Evolutionary conservation across 1,140 invertebrate genomes (phyloP).

Genomic region (Coenobita brevimanus): DNA sequence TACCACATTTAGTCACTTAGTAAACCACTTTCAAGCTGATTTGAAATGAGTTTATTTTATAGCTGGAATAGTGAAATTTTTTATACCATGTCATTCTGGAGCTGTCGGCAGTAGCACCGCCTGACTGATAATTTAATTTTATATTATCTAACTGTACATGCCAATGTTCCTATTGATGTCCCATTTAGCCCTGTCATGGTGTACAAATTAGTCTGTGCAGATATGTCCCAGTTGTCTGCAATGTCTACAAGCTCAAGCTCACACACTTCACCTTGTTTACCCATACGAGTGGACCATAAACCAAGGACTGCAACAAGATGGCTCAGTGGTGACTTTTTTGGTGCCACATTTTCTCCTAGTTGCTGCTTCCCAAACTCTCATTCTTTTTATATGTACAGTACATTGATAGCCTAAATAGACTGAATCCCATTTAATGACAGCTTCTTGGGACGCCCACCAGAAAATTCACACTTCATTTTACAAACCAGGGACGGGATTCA

Average conservation of each 20-base stretch:
- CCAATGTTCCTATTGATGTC: constrained; percentile 58
- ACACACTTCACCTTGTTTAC: constrained; percentile 41
- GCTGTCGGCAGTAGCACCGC: not conserved
- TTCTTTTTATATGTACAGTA: constrained; percentile 2
- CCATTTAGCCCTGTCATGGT: constrained; percentile 57
- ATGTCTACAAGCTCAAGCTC: constrained; percentile 58
- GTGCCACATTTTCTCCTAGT: constrained; percentile 34
- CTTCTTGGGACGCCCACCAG: constrained; percentile 57
- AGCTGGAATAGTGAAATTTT: too few species aligned
- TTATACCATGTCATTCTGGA: not conserved
- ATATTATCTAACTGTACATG: not conserved
- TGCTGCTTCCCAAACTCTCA: not conserved
- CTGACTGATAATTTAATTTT: not conserved
- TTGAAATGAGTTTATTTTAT: too few species aligned
- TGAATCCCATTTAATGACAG: constrained; percentile 50
- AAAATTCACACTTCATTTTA: constrained; percentile 31
- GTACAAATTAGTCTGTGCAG: constrained; percentile 56
- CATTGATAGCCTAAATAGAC: not conserved
- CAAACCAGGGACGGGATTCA: too few species aligned
- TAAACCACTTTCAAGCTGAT: too few species aligned
- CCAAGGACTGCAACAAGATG: constrained; percentile 38
- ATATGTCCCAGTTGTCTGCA: constrained; percentile 39
- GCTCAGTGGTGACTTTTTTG: constrained; percentile 44
- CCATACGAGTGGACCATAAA: constrained; percentile 51
- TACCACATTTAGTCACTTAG: too few species aligned